Evolutionary conservation across 2,888 invertebrate genomes (phyloP).

Genomic region (Trissoscelio sp.): DNA sequence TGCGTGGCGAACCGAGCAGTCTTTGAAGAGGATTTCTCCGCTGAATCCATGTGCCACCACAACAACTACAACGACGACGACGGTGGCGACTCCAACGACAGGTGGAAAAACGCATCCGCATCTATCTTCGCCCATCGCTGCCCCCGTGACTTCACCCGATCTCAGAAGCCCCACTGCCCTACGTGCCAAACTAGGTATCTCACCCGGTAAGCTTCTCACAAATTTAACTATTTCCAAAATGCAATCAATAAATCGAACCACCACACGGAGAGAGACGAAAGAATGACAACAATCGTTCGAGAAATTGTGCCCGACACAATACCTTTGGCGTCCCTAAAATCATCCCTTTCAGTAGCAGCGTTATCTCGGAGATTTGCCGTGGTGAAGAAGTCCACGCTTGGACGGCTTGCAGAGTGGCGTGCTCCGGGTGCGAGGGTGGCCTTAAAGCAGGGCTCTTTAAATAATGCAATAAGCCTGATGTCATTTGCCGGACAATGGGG

Average conservation of each 20-base stretch:
- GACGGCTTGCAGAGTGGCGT: conserved; percentile 65
- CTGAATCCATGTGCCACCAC: conserved; percentile 74
- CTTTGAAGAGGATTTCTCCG: conserved; percentile 79
- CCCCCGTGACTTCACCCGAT: conserved; percentile 80
- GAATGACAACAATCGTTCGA: conserved; percentile 19
- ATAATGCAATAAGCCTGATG: conserved; percentile 83
- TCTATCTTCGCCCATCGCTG: conserved; percentile 80
- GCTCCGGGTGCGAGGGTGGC: conserved; percentile 71
- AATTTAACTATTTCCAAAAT: too few species aligned
- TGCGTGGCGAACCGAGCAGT: conserved; percentile 81
- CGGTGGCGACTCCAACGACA: conserved; percentile 75
- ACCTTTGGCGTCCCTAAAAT: conserved; percentile 67
- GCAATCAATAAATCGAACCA: not conserved
- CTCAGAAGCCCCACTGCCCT: conserved; percentile 79
- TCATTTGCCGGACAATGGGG: conserved; percentile 81
- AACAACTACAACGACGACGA: conserved; percentile 73
- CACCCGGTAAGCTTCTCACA: conserved; percentile 78
- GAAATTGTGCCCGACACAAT: conserved; percentile 41
- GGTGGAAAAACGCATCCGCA: conserved; percentile 79
- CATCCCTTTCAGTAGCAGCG: conserved; percentile 65
- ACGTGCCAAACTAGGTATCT: conserved; percentile 80
- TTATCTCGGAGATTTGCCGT: conserved; percentile 72
- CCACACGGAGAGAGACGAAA: not conserved
- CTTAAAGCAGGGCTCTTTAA: conserved; percentile 80
- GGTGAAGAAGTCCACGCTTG: conserved; percentile 70